Conservation (phyloP, 1,140 invertebrate species). For the Pollicipes pollicipes region DNA sequence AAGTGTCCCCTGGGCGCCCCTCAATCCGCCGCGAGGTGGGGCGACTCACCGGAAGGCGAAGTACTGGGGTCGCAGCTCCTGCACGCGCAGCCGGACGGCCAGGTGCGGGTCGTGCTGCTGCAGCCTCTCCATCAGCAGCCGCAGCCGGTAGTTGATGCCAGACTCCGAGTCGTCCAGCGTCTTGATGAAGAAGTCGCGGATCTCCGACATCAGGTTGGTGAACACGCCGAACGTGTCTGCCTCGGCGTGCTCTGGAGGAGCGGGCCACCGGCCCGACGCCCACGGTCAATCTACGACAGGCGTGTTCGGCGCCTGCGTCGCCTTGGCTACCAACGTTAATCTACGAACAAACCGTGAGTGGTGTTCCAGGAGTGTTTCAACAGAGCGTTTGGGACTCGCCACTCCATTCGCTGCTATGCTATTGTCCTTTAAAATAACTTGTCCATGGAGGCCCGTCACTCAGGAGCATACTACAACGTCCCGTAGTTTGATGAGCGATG, state of each 20-base stretch:
- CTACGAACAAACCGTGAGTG: background rate
- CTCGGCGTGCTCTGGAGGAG: constrained; percentile 73
- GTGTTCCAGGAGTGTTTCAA: too few species aligned
- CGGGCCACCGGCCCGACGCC: too few species aligned
- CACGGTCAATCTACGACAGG: too few species aligned
- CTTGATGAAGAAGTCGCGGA: constrained; percentile 93
- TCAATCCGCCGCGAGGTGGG: background rate
- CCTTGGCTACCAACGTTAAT: background rate
- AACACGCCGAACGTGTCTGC: constrained; percentile 97
- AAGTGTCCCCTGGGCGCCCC: background rate
- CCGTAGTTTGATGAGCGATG: constrained; percentile 5
- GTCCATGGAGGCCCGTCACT: too few species aligned
- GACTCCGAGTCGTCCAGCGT: constrained; percentile 80
- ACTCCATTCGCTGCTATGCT: too few species aligned
- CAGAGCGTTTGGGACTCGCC: too few species aligned
- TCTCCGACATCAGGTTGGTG: constrained; percentile 90
- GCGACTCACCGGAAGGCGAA: constrained; percentile 70
- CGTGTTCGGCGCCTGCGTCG: background rate
- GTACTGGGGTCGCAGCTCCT: constrained; percentile 83
- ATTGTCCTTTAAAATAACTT: too few species aligned
- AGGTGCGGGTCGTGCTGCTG: constrained; percentile 56
- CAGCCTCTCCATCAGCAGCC: constrained; percentile 47
- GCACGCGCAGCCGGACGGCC: constrained; percentile 51
- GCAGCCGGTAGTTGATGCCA: constrained; percentile 41
- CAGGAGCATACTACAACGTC: too few species aligned